Percentiles rank a stretch among this genome's conserved stretches.
Conservation (phyloP, 2,888 invertebrate species). For the Eilema caniola region DNA sequence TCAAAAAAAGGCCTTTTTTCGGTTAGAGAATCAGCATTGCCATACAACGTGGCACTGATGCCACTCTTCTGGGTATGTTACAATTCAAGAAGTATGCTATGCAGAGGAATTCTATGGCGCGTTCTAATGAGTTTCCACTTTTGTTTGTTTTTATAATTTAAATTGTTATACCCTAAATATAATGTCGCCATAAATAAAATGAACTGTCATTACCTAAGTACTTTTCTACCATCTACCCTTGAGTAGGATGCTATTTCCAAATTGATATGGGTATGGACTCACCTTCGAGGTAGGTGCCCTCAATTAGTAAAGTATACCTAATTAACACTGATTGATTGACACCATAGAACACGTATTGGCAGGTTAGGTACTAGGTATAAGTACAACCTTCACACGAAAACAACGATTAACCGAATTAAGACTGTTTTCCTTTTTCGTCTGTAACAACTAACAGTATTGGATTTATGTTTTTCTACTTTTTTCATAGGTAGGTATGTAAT, state of each 20-base stretch:
- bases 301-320: slow-evolving; percentile 4
- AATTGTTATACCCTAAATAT: too few species aligned
- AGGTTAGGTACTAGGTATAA: background rate
- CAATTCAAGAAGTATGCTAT: too few species aligned
- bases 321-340: slow-evolving; percentile 2
- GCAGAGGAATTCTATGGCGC: too few species aligned
- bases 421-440: background rate
- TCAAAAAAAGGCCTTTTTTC: too few species aligned
- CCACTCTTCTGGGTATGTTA: too few species aligned
- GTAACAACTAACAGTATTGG: background rate
- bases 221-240: background rate
- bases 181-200: background rate
- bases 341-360: background rate
- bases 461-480: too few species aligned
- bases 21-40: too few species aligned
- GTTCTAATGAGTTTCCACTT: too few species aligned
- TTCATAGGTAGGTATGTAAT: too few species aligned
- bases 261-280: background rate
- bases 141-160: too few species aligned
- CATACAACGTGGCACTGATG: too few species aligned
- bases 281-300: background rate
- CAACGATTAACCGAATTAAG: background rate
- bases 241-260: background rate
- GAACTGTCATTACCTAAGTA: background rate
- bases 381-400: background rate